Percentiles rank a stretch among this genome's conserved stretches.
Conservation (phyloP, 2,797 vertebrate genomes). For the Cossypha niveicapilla region DNA sequence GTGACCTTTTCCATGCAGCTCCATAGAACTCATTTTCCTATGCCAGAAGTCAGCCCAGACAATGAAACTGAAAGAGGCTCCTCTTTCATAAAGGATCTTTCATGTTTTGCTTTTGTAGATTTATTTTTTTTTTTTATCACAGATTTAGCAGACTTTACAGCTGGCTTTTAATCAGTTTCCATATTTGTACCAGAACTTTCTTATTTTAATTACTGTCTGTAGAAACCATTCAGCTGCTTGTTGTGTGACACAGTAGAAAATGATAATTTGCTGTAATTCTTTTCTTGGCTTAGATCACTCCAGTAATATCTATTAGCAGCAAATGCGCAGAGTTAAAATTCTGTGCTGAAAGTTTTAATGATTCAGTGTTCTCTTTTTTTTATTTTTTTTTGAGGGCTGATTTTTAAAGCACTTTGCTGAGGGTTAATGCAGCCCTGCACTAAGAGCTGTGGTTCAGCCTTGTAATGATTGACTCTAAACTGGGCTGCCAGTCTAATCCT, state of each 20-base stretch:
- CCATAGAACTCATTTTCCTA: constrained; percentile 5
- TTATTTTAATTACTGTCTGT: not conserved
- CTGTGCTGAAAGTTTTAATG: not conserved
- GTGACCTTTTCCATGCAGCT: constrained; percentile 41
- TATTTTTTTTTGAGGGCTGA: not conserved
- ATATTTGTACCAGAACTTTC: not conserved
- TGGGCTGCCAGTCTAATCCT: not conserved
- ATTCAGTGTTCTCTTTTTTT: not conserved
- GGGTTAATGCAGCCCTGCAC: not conserved
- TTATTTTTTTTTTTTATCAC: not conserved
- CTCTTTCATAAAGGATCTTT: not conserved
- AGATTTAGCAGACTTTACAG: not conserved
- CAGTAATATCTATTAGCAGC: not conserved
- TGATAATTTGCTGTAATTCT: not conserved
- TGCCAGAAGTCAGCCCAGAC: constrained; percentile 1
- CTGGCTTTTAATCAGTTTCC: not conserved
- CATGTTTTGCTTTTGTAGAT: not conserved
- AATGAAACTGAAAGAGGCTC: not conserved
- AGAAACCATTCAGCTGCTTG: not conserved
- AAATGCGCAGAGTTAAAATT: not conserved
- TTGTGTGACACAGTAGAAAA: not conserved
- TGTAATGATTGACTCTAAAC: not conserved
- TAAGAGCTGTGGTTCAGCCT: not conserved
- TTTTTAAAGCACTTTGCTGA: not conserved
- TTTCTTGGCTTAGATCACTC: not conserved